Evolutionary conservation across 2,797 vertebrate species (phyloP).

Genomic region (Pangasius macronema): DNA sequence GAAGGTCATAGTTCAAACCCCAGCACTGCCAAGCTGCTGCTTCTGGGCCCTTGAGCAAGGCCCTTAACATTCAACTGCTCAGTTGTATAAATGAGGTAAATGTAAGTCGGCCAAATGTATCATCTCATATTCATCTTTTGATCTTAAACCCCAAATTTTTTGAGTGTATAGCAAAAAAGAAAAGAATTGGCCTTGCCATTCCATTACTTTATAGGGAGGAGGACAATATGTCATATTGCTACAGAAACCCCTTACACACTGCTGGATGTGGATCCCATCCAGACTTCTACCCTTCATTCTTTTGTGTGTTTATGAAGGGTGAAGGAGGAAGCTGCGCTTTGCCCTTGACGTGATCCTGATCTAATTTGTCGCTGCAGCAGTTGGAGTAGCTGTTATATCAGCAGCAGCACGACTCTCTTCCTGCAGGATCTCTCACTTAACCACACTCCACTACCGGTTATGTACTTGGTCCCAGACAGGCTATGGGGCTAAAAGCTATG

Average conservation of each 20-base stretch:
- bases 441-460: conserved; percentile 27
- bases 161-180: not conserved
- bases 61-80: not conserved
- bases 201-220: not conserved
- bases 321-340: not conserved
- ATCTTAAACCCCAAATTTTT: not conserved
- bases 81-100: not conserved
- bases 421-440: conserved; percentile 45
- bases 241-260: not conserved
- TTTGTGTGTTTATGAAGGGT: conserved; percentile 17
- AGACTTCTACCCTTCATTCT: not conserved
- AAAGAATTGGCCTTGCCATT: not conserved
- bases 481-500: conserved; percentile 6
- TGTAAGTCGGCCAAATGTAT: not conserved
- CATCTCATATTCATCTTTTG: not conserved
- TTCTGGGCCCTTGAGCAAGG: no score
- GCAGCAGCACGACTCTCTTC: conserved; percentile 34
- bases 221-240: not conserved
- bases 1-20: not conserved
- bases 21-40: not conserved
- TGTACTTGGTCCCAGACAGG: not conserved
- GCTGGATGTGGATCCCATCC: not conserved
- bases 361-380: conserved; percentile 27
- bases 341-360: conserved; percentile 31
- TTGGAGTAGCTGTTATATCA: conserved; percentile 30